A percentile compares a stretch with the other conserved stretches of the same genome.
Evolutionary conservation across 2,888 invertebrate genomes (phyloP).

Genomic region (Hyalella azteca): DNA sequence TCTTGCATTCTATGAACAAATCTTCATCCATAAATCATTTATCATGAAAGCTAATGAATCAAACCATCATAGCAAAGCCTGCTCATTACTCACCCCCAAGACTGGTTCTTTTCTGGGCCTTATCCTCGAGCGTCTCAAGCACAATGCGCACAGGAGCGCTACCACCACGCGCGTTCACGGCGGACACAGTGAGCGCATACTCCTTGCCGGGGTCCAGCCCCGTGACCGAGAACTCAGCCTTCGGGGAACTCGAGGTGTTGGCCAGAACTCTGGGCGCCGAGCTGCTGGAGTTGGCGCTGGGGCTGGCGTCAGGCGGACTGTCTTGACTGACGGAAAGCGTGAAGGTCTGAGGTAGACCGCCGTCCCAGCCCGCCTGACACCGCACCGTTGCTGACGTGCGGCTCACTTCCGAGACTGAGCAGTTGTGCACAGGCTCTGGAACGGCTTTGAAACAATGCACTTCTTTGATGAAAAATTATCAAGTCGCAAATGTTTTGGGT

Average conservation of each 20-base stretch:
- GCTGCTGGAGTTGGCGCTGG: constrained; percentile 4
- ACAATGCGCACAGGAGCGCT: constrained; percentile 84
- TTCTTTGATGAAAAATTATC: no score
- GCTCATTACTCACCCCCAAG: constrained; percentile 42
- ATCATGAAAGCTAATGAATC: no score
- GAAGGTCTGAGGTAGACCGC: constrained; percentile 49
- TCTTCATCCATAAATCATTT: no score
- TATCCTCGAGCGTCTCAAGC: constrained; percentile 83
- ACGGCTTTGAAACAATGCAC: no score
- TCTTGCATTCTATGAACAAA: no score
- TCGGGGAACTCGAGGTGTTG: constrained; percentile 50
- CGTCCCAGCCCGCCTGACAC: constrained; percentile 52
- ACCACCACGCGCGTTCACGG: constrained; percentile 84
- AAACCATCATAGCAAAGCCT: no score
- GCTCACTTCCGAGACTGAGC: constrained; percentile 41
- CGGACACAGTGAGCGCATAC: constrained; percentile 69
- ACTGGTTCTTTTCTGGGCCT: constrained; percentile 71
- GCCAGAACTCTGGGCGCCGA: constrained; percentile 48
- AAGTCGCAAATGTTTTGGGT: no score
- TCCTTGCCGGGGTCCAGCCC: constrained; percentile 65
- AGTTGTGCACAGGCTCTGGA: constrained; percentile 50
- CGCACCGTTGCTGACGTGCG: constrained; percentile 41
- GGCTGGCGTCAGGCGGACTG: constrained; percentile 1
- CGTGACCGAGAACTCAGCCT: constrained; percentile 48
- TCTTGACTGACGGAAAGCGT: constrained; percentile 38